phyloP scores from a whole-genome alignment of 2,888 invertebrate genomes.

The Xestoiulus laeticollis region DNA sequence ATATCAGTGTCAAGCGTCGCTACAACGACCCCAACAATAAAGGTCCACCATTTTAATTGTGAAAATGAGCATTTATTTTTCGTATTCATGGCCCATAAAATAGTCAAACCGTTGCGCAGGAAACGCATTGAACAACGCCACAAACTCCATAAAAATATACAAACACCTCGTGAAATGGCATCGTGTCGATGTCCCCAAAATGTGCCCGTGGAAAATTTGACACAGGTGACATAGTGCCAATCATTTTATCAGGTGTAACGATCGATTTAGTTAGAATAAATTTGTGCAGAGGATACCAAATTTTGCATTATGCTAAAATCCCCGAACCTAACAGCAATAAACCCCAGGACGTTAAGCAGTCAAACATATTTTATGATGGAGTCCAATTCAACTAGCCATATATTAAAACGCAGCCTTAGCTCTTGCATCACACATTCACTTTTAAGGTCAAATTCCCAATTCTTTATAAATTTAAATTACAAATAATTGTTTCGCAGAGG shows the following conservation, averaged over 20 bases:
- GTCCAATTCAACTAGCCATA: background rate
- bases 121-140: background rate
- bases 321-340: background rate
- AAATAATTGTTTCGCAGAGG: no score
- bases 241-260: background rate
- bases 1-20: conserved; percentile 2
- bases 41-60: background rate
- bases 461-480: no score
- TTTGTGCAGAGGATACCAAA: background rate
- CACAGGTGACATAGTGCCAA: conserved; percentile 8
- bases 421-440: no score
- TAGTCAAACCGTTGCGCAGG: background rate
- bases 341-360: background rate
- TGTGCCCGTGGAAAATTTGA: background rate
- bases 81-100: conserved; percentile 33
- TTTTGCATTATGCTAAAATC: background rate
- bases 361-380: background rate
- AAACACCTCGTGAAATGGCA: background rate
- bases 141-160: background rate
- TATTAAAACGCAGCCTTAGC: background rate
- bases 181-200: conserved; percentile 37
- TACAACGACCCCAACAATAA: background rate
- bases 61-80: background rate
- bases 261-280: background rate
- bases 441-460: no score